Conservation (phyloP, 23 tunicate genomes). For the Ciona savignyi region DNA sequence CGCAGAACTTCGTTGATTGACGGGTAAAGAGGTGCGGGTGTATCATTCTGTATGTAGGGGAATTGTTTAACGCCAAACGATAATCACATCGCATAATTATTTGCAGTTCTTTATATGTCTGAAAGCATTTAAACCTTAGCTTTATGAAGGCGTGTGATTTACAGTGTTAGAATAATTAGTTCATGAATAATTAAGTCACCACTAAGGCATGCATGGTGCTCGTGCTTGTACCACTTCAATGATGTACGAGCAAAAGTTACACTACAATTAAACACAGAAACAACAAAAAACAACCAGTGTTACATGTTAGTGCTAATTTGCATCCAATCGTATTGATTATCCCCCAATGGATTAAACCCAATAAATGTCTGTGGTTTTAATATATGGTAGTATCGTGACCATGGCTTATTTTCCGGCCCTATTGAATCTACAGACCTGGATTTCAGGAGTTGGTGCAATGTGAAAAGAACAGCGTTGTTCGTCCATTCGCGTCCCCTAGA, state of each 20-base stretch:
- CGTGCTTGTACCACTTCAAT: neutral
- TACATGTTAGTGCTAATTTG: neutral
- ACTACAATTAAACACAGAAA: neutral
- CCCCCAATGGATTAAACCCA: too few relatives aligned
- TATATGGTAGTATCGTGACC: too few relatives aligned
- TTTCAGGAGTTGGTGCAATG: constrained; percentile 12
- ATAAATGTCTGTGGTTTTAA: too few relatives aligned
- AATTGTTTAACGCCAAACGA: too few relatives aligned
- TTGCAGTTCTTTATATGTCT: too few relatives aligned
- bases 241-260: neutral
- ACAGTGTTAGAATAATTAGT: neutral
- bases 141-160: too few relatives aligned
- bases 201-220: neutral
- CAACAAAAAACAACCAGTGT: neutral
- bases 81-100: neutral
- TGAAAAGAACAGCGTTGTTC: constrained; percentile 86
- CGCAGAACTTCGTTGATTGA: constrained; percentile 85
- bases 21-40: constrained; percentile 65
- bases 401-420: too few relatives aligned
- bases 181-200: neutral
- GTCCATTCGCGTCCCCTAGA: constrained; percentile 85
- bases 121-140: too few relatives aligned
- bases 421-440: constrained; percentile 35
- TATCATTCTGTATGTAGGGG: neutral
- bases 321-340: too few relatives aligned